These are phyloP conservation scores for Mesochorus sp. DNA, from an alignment of 2,888 invertebrate genomes.

Conservation along the genomic window DNA sequence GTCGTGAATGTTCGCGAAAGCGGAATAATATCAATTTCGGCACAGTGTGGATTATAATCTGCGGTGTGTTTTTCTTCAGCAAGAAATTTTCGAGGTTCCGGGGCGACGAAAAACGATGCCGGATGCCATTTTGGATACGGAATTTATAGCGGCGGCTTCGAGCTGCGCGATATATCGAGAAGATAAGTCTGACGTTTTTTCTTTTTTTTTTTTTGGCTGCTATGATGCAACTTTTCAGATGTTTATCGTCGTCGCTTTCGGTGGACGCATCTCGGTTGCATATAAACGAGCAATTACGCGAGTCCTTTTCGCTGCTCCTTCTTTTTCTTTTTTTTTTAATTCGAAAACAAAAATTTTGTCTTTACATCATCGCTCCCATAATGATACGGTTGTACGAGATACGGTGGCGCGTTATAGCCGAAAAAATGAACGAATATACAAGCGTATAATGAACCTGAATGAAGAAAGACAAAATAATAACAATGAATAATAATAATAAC, in stretches of 20 bases:
- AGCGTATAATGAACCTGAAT: no score
- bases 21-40: background rate
- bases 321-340: background rate
- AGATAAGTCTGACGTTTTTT: conserved; percentile 48
- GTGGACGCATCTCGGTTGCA: conserved; percentile 24
- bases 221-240: conserved; percentile 24
- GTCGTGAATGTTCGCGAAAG: conserved; percentile 5
- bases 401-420: background rate
- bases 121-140: background rate
- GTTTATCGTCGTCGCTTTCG: conserved; percentile 34
- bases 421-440: no score
- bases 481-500: no score
- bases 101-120: conserved; percentile 28
- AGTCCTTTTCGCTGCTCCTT: background rate
- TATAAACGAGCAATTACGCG: conserved; percentile 28
- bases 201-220: conserved; percentile 3
- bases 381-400: conserved; percentile 39
- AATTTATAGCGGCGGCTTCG: conserved; percentile 24
- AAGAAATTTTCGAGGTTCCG: no score
- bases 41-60: background rate
- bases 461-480: no score
- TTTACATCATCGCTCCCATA: conserved; percentile 2
- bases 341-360: no score
- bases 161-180: conserved; percentile 24
- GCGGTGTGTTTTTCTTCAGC: conserved; percentile 15